Conservation (phyloP, 1,140 invertebrate species). For the Panulirus ornatus region DNA sequence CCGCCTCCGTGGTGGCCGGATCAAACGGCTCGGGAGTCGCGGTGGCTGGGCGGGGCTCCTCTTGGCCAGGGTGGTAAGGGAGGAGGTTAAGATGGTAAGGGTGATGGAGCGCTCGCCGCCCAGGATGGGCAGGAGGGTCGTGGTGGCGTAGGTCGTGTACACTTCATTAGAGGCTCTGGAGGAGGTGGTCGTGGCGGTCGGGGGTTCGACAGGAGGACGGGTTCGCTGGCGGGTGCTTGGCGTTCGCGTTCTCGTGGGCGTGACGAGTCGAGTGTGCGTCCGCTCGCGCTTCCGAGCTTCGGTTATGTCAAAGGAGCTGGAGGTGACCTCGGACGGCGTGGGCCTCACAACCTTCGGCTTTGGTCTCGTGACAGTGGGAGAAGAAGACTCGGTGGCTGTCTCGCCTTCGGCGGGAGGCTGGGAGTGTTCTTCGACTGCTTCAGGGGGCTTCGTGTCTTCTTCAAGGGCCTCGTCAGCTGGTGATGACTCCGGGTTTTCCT, state of each 20-base stretch:
- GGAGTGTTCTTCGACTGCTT: neutral
- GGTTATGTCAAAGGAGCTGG: slow-evolving; percentile 55
- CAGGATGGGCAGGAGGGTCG: slow-evolving; percentile 76
- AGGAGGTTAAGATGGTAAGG: slow-evolving; percentile 76
- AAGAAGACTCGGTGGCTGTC: neutral
- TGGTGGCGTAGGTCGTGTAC: slow-evolving; percentile 76
- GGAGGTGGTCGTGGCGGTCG: neutral
- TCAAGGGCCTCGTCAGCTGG: neutral
- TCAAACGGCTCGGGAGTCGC: slow-evolving; percentile 75
- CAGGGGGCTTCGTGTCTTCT: neutral
- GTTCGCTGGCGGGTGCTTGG: neutral
- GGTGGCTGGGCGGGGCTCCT: slow-evolving; percentile 75
- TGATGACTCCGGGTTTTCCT: slow-evolving; percentile 1
- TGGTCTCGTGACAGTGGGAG: neutral
- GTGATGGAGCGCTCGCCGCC: slow-evolving; percentile 76
- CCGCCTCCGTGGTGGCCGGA: slow-evolving; percentile 56
- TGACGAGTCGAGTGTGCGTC: slow-evolving; percentile 41
- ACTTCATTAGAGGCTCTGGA: slow-evolving; percentile 76
- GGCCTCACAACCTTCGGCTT: slow-evolving; percentile 49
- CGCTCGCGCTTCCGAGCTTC: slow-evolving; percentile 56
- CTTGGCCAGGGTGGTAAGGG: slow-evolving; percentile 75
- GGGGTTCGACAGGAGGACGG: neutral
- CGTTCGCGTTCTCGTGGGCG: slow-evolving; percentile 25
- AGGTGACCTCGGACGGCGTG: slow-evolving; percentile 31
- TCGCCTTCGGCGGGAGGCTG: neutral